Conservation (phyloP, 1,140 invertebrate genomes). For the Chionoecetes opilio region DNA sequence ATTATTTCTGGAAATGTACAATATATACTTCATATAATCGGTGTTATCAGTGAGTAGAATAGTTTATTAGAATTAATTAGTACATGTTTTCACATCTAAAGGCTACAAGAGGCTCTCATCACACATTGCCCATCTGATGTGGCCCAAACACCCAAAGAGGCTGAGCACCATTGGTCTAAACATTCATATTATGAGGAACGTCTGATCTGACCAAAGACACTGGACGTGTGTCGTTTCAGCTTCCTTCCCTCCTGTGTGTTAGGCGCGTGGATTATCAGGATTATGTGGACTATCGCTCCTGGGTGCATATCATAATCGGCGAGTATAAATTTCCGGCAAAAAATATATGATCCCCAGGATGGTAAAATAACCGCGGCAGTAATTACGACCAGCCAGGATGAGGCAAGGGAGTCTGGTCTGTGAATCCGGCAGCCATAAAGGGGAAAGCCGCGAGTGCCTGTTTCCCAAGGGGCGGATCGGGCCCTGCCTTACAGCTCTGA, state of each 20-base stretch:
- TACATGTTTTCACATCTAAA: too few species aligned
- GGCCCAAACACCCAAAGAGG: too few species aligned
- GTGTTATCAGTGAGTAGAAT: too few species aligned
- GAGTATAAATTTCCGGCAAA: slow-evolving; percentile 20
- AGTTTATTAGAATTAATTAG: too few species aligned
- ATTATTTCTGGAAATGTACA: too few species aligned
- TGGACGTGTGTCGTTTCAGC: too few species aligned
- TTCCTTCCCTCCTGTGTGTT: neutral
- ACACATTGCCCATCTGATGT: too few species aligned
- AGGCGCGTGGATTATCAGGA: neutral
- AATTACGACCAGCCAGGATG: neutral
- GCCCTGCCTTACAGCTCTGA: slow-evolving; percentile 56
- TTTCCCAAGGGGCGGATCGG: slow-evolving; percentile 42
- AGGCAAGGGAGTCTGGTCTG: neutral
- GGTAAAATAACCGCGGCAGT: neutral
- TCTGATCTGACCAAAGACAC: too few species aligned
- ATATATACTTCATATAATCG: too few species aligned
- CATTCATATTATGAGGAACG: too few species aligned
- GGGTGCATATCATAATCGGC: slow-evolving; percentile 7
- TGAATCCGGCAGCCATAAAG: neutral
- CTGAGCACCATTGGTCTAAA: too few species aligned
- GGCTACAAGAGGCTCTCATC: too few species aligned
- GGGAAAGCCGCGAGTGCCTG: slow-evolving; percentile 1
- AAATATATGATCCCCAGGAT: neutral
- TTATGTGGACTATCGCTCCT: neutral